Evolutionary conservation across 2,797 vertebrate genomes (phyloP).

Genomic region (Ctenosaura bakeri): DNA sequence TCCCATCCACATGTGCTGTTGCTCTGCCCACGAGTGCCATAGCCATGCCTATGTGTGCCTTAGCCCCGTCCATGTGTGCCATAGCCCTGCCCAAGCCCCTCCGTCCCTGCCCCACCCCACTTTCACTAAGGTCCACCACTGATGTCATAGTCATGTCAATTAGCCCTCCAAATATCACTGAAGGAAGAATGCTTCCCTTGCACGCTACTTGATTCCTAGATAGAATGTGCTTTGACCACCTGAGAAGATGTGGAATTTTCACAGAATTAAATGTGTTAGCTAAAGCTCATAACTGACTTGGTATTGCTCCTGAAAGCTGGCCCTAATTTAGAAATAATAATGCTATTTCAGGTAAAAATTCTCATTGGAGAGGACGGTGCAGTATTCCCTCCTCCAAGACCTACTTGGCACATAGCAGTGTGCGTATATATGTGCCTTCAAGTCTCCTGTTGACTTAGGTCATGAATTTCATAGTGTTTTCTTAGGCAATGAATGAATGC

Average conservation of each 20-base stretch:
- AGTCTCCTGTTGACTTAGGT: too few species aligned
- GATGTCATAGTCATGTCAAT: not conserved
- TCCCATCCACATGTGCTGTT: too few species aligned
- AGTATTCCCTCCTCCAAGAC: not conserved
- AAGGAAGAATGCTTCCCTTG: not conserved
- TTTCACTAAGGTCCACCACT: too few species aligned
- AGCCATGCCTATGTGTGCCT: too few species aligned
- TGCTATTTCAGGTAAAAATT: not conserved
- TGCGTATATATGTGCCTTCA: too few species aligned
- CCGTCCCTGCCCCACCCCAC: too few species aligned
- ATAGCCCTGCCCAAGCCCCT: too few species aligned
- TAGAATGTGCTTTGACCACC: not conserved
- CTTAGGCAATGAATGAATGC: too few species aligned
- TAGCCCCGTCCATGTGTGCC: too few species aligned
- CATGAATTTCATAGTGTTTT: too few species aligned
- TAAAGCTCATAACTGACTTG: not conserved
- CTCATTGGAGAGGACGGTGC: not conserved
- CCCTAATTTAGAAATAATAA: not conserved
- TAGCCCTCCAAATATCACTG: not conserved
- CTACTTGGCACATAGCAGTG: not conserved
- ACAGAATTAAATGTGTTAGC: not conserved
- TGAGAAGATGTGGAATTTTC: not conserved
- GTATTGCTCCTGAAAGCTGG: not conserved
- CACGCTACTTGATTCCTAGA: not conserved
- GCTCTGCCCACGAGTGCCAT: too few species aligned